Conservation (phyloP, 2,113 vertebrate genomes). For the Canis aureus region DNA sequence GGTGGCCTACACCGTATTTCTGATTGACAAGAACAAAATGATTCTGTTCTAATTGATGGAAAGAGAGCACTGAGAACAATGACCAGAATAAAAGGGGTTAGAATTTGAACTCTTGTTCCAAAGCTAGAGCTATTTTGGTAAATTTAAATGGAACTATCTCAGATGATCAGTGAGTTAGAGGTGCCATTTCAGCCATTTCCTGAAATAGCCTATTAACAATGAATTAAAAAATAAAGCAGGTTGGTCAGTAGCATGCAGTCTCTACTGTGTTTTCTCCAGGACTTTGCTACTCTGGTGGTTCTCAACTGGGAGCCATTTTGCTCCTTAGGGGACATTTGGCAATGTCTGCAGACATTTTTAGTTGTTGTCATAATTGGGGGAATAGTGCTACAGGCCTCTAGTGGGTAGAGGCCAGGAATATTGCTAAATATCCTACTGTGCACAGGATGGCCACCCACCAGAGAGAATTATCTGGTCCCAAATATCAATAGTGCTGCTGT, state of each 20-base stretch:
- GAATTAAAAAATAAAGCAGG: neutral
- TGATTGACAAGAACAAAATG: neutral
- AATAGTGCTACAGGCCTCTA: neutral
- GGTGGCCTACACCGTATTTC: neutral
- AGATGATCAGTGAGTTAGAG: neutral
- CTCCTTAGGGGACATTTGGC: too few species aligned
- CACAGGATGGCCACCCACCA: rapidly evolving
- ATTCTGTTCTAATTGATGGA: neutral
- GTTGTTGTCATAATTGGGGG: neutral
- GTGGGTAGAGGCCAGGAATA: neutral
- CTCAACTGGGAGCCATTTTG: neutral
- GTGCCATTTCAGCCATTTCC: neutral
- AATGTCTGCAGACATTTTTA: neutral
- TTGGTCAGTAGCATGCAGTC: neutral
- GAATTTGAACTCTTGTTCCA: neutral
- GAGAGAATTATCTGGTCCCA: neutral
- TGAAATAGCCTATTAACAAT: neutral
- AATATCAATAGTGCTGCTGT: neutral
- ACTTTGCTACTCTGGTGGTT: neutral
- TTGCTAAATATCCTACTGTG: neutral
- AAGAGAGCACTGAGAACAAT: neutral
- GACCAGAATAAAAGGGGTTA: neutral
- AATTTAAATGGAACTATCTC: neutral
- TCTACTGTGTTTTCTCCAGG: neutral
- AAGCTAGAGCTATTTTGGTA: neutral